Evolutionary conservation across 2,888 invertebrate genomes (phyloP), one percentile per base, ranked within the genome.

Genomic region (Congeria kusceri): DNA sequence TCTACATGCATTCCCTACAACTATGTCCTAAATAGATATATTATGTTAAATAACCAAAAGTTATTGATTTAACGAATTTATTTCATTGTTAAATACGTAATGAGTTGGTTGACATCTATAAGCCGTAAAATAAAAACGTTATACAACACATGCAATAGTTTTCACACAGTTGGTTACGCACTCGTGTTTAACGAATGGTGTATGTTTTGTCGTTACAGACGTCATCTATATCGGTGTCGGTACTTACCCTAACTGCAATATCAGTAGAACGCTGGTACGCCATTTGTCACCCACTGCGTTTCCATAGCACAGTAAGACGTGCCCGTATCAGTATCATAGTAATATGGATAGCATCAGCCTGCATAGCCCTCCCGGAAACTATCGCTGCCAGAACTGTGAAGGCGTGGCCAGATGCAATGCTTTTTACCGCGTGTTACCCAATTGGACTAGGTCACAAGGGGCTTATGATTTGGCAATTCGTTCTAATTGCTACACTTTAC

Each of bases 191-290:
- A n/a, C n/a, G n/a, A n/a, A n/a, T n/a, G n/a, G 9, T 5, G 15
- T 39, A n/a, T 20, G 13, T 53, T 74, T 53, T 77, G 49, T 70
- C 25, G 28, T 86, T 95, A 5, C 96, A 98, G 98, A 96, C 96
- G 13, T 97, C 98, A n/a, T 97, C 97, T 0, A 97, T 98, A 83
- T 96, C 97, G 29, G 98, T 98, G 85, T 98, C 97, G 1, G 97
- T 98, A 57, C 94, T 98, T 91, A 98, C 98, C 11, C 94, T 98
- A 90, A 97, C 97, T n/a, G 97, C 97, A 94, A 98, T 98, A 94
- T 97, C 98, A 0, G 95, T 98, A 89, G 98, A 98, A 94, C 96
- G 98, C 87, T 98, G 97, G 97, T 97, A 97, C 94, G 98, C 98
- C 86, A 98, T 98, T 92, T 98, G 97, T 94, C 96, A 96, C 92